A percentile compares a stretch with the other conserved stretches of the same genome.
phyloP scores from a whole-genome alignment of 2,888 invertebrate species.

The Argyresthia albistria region DNA sequence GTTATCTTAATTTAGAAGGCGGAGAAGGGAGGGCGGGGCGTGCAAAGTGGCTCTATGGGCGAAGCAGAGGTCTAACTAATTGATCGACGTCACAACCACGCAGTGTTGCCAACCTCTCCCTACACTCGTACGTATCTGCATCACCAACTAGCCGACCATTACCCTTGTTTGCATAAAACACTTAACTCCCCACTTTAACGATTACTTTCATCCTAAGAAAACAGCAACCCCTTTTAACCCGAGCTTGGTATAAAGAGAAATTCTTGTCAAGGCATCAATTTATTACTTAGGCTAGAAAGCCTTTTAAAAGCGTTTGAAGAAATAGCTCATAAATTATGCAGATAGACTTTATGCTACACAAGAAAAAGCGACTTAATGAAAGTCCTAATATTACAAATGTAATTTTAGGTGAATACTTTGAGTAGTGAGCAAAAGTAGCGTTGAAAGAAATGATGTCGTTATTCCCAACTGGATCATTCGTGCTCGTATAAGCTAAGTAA shows the following conservation, averaged over 20 bases:
- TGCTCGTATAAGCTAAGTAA: too few species aligned
- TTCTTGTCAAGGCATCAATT: too few species aligned
- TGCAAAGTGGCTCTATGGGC: conserved; percentile 22
- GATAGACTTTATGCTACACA: neutral
- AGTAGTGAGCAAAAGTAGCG: too few species aligned
- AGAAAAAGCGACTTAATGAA: too few species aligned
- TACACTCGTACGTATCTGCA: conserved; percentile 8
- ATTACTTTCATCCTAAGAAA: neutral
- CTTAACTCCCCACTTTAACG: conserved; percentile 10
- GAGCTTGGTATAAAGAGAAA: too few species aligned
- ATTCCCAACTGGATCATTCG: too few species aligned
- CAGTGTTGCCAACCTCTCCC: conserved; percentile 15
- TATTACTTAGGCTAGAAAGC: too few species aligned
- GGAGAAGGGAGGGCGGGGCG: conserved; percentile 6
- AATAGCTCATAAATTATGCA: too few species aligned
- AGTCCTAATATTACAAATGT: too few species aligned
- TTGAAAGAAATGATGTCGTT: too few species aligned
- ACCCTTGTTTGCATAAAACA: conserved; percentile 7
- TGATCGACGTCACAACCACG: conserved; percentile 28
- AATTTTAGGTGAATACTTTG: too few species aligned
- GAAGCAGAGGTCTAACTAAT: conserved; percentile 22
- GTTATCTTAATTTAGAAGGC: neutral
- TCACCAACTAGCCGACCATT: conserved; percentile 26
- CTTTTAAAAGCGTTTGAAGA: too few species aligned
- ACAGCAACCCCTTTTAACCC: neutral